Conservation (phyloP, 2,888 invertebrate species). For the Chaitophorus viminalis region DNA sequence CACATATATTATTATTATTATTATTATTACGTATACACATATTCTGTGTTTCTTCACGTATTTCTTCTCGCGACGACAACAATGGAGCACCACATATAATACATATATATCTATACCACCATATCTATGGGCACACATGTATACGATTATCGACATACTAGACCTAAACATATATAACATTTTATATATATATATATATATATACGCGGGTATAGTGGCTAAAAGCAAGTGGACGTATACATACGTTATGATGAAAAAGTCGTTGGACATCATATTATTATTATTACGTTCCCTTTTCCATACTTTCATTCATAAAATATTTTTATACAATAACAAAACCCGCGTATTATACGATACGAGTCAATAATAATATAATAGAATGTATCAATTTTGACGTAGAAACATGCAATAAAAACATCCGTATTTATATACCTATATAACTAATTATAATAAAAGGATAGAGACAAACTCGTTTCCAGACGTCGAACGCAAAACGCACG, state of each 20-base stretch:
- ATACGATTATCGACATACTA: constrained; percentile 10
- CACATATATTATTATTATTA: background rate
- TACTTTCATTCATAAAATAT: background rate
- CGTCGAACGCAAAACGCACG: background rate
- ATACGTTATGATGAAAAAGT: background rate
- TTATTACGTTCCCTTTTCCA: background rate
- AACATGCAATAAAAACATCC: too few species aligned
- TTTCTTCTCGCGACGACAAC: constrained; percentile 8
- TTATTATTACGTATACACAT: background rate
- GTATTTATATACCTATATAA: background rate
- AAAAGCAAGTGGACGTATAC: background rate
- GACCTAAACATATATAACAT: constrained; percentile 3
- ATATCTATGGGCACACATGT: background rate
- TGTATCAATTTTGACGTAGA: background rate
- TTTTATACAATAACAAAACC: background rate
- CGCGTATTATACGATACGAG: background rate
- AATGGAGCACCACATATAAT: background rate
- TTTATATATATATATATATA: background rate
- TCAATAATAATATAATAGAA: background rate
- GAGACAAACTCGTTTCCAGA: background rate
- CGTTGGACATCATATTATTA: background rate
- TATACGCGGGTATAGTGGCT: background rate
- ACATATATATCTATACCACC: too few species aligned
- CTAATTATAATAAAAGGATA: background rate
- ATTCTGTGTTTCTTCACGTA: background rate